These are phyloP conservation scores for Agriopis aurantiaria DNA, from an alignment of 2,888 invertebrate species.

Conservation along the genomic window DNA sequence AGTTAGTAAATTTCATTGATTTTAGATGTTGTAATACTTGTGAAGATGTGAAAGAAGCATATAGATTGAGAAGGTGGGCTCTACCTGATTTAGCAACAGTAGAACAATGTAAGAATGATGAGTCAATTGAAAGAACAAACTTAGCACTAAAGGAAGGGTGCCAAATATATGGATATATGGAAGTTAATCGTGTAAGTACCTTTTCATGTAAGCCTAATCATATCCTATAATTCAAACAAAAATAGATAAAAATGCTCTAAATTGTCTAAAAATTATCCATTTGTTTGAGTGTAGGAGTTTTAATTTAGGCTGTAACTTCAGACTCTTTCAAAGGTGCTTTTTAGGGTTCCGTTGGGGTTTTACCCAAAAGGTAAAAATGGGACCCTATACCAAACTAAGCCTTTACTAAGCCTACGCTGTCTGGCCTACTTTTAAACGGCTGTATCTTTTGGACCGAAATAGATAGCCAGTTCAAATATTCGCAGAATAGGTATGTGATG, in stretches of 20 bases:
- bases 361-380: too few relatives aligned
- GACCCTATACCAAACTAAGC: too few relatives aligned
- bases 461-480: too few relatives aligned
- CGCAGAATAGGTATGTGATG: too few relatives aligned
- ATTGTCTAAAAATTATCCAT: background rate
- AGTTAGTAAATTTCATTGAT: background rate
- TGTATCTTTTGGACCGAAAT: too few relatives aligned
- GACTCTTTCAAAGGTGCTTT: too few relatives aligned
- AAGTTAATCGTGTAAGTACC: constrained; percentile 93
- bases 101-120: constrained; percentile 96
- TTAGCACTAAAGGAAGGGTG: constrained; percentile 97
- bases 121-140: constrained; percentile 90
- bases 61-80: constrained; percentile 95
- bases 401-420: too few relatives aligned
- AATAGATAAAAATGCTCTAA: background rate
- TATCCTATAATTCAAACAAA: background rate
- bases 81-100: constrained; percentile 92
- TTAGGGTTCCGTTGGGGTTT: too few relatives aligned
- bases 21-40: constrained; percentile 98
- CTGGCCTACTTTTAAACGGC: too few relatives aligned
- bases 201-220: background rate
- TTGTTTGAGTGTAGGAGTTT: too few relatives aligned
- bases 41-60: constrained; percentile 97
- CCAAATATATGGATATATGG: constrained; percentile 96
- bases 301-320: too few relatives aligned